Base-by-base conservation (phyloP, 2,797 vertebrate species). In the Scarus forsteni region DNA sequence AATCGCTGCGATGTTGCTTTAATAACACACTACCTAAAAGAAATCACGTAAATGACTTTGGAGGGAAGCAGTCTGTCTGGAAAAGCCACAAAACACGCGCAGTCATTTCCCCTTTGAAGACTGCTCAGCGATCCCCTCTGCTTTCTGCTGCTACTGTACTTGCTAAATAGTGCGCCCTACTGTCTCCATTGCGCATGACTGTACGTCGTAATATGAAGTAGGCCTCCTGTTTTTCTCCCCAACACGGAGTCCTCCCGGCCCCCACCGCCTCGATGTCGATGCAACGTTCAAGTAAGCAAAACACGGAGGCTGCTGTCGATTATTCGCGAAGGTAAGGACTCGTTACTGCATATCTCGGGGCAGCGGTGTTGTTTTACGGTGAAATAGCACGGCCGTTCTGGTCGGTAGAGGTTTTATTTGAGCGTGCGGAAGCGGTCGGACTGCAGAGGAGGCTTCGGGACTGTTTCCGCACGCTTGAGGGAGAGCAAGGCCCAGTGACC, bases 401-500 rank as follows among this genome's bases (percentile, higher is more conserved):
- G 35, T 70, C 35, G 56, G 27, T 43, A 3, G 42, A 71, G 39
- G 60, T 11, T 61, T 42, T 36, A 56, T 70, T 81, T 60, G 61
- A 56, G 72, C 77, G 86, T 86, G 86, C 83, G 87, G 91, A 90
- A 84, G 81, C 87, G 48, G 79, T 80, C 70, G 84, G 88, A 82
- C 84, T 85, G 88, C 92, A 89, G 91, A 63, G 84, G 84, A 88
- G 85, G 89, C 85, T 92, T 80, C 85, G 81, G 90, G 84, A 91
- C 85, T 84, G 93, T 94, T 94, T 93, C 92, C 91, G 90, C 89
- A 92, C 90, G 92, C 91, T 90, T 43, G 85, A 91, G 90, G 88
- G 85, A 89, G 89, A 91, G 91, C 86, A 90, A 94, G 94, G 94
- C 94, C 94, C 91, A 92, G 89, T 95, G 94, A 94, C 93, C 94